Conservation (phyloP, 1,140 invertebrate genomes). For the Magallana angulata region DNA sequence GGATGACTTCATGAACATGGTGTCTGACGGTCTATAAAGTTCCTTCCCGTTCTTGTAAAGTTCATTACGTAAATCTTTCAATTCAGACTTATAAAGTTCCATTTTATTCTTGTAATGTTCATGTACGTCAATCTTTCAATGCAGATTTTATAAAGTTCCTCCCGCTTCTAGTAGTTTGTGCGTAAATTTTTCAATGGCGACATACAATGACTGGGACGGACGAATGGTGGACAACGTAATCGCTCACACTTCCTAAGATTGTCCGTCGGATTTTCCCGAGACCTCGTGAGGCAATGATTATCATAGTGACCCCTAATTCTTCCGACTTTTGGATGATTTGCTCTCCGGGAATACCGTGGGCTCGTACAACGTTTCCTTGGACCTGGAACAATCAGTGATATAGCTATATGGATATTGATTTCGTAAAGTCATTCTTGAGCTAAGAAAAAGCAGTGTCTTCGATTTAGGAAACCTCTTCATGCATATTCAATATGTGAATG, state of each 20-base stretch:
- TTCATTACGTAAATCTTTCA: no score
- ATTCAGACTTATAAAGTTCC: no score
- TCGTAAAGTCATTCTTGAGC: neutral
- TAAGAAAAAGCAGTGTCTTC: neutral
- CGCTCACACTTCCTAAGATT: slow-evolving; percentile 76
- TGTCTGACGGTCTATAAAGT: no score
- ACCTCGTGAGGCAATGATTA: slow-evolving; percentile 75
- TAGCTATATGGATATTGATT: neutral
- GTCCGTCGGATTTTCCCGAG: slow-evolving; percentile 74
- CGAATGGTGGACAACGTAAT: slow-evolving; percentile 76
- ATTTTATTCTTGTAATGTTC: no score
- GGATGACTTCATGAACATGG: no score
- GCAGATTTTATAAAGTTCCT: no score
- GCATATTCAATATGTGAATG: no score
- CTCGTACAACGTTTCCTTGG: slow-evolving; percentile 5
- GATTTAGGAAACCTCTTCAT: neutral
- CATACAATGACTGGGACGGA: slow-evolving; percentile 74
- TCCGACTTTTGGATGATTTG: neutral
- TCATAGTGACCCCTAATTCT: slow-evolving; percentile 60
- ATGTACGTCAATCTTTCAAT: no score
- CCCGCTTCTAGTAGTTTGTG: neutral
- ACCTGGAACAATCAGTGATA: neutral
- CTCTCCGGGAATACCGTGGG: neutral
- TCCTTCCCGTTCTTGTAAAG: no score
- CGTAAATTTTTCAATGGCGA: slow-evolving; percentile 28